phyloP scores from a whole-genome alignment of 2,888 invertebrate genomes.

The Callimorpha dominula region DNA sequence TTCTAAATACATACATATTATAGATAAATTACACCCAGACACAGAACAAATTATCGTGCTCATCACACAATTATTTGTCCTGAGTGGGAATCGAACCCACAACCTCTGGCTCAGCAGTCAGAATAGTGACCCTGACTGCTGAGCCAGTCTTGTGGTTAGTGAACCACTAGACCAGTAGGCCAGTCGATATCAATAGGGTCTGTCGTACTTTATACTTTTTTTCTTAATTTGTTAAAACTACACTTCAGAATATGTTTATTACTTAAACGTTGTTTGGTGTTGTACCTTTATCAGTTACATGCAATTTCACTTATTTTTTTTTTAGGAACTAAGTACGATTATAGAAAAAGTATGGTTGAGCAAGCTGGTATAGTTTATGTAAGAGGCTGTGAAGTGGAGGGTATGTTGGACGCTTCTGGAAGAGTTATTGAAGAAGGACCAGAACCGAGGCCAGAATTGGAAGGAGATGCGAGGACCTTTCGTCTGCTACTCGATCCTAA shows the following conservation, averaged over 20 bases:
- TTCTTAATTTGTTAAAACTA: too few relatives aligned
- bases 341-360: slow-evolving; percentile 94
- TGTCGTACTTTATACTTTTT: too few relatives aligned
- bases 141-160: too few relatives aligned
- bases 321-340: slow-evolving; percentile 92
- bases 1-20: too few relatives aligned
- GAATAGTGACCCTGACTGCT: too few relatives aligned
- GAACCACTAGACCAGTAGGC: too few relatives aligned
- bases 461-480: slow-evolving; percentile 96
- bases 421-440: slow-evolving; percentile 98
- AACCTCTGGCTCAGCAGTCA: too few relatives aligned
- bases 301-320: background rate
- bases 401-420: slow-evolving; percentile 98
- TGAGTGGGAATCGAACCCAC: too few relatives aligned
- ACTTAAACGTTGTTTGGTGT: background rate
- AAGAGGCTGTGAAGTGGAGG: slow-evolving; percentile 99
- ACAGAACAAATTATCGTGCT: too few relatives aligned
- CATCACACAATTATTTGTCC: too few relatives aligned
- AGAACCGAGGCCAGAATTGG: slow-evolving; percentile 94
- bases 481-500: slow-evolving; percentile 98
- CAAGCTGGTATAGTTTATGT: slow-evolving; percentile 97
- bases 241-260: background rate
- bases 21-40: too few relatives aligned
- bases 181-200: background rate
- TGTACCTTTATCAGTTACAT: background rate